phyloP scores from a whole-genome alignment of 2,888 invertebrate species.

The Lithodes maja region DNA sequence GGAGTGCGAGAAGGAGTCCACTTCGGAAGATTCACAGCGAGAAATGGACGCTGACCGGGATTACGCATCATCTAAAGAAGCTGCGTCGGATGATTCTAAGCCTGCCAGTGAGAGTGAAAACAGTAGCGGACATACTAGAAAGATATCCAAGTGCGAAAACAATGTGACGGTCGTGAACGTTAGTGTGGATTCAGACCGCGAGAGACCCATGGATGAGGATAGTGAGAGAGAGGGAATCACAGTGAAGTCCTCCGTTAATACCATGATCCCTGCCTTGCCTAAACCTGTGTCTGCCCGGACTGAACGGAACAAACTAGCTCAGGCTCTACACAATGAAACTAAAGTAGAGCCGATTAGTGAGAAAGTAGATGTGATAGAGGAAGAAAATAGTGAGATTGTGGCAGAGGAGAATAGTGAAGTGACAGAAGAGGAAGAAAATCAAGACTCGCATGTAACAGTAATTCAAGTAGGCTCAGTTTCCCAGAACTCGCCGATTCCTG shows the following conservation, averaged over 20 bases:
- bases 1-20: slow-evolving; percentile 54
- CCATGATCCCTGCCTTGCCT: slow-evolving; percentile 54
- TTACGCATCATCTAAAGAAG: slow-evolving; percentile 5
- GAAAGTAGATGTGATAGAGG: not conserved
- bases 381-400: not conserved
- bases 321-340: slow-evolving; percentile 17
- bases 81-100: slow-evolving; percentile 41
- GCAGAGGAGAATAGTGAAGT: not conserved
- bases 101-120: slow-evolving; percentile 41
- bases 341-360: not conserved
- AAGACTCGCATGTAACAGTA: slow-evolving; percentile 47
- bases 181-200: slow-evolving; percentile 34
- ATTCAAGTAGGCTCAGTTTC: slow-evolving; percentile 29
- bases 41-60: slow-evolving; percentile 48
- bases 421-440: slow-evolving; percentile 22
- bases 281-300: slow-evolving; percentile 62
- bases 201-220: slow-evolving; percentile 13
- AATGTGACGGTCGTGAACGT: slow-evolving; percentile 48
- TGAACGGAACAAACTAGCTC: slow-evolving; percentile 47
- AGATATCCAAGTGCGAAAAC: slow-evolving; percentile 32
- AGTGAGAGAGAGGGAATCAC: slow-evolving; percentile 17
- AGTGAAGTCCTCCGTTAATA: not conserved
- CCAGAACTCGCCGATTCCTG: not conserved
- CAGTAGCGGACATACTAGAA: slow-evolving; percentile 22
- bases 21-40: slow-evolving; percentile 68